Evolutionary conservation across 92 coral and sea anemone genomes (phyloP).

Genomic region (Porites evermanni): DNA sequence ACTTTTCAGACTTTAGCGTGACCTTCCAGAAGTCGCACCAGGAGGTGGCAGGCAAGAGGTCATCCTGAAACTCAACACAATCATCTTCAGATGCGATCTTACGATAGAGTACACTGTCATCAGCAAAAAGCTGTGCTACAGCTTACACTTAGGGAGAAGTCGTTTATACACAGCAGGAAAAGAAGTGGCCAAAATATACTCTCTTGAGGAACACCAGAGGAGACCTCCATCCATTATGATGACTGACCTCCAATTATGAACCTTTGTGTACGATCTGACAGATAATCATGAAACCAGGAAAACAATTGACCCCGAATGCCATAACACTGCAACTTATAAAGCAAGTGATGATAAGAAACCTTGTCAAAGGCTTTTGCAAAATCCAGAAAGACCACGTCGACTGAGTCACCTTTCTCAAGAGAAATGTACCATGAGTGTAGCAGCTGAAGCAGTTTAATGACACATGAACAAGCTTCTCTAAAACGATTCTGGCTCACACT

Average conservation of each 20-base stretch:
- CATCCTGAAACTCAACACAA: constrained; percentile 32
- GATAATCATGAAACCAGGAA: constrained; percentile 43
- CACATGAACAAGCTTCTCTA: constrained; percentile 12
- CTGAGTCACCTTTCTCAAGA: too few species aligned
- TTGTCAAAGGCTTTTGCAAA: constrained; percentile 38
- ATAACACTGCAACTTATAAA: constrained; percentile 34
- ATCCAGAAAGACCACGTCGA: too few species aligned
- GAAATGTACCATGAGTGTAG: constrained; percentile 38
- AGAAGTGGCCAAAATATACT: too few species aligned
- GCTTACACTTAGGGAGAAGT: too few species aligned
- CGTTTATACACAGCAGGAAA: too few species aligned
- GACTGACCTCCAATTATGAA: constrained; percentile 16
- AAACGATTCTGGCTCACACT: too few species aligned
- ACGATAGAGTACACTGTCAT: too few species aligned
- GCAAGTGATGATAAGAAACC: constrained; percentile 55
- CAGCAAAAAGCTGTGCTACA: too few species aligned
- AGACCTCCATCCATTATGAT: constrained; percentile 18
- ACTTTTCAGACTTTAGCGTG: constrained; percentile 25
- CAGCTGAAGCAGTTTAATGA: constrained; percentile 45
- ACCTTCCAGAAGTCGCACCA: constrained; percentile 30
- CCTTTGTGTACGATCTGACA: background rate
- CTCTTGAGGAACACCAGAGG: background rate
- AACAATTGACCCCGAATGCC: background rate
- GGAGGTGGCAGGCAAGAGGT: background rate
- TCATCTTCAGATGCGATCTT: background rate